A percentile compares a stretch with the other conserved stretches of the same genome.
phyloP scores from a whole-genome alignment of 2,113 vertebrate species.

The Pelodiscus sinensis region DNA sequence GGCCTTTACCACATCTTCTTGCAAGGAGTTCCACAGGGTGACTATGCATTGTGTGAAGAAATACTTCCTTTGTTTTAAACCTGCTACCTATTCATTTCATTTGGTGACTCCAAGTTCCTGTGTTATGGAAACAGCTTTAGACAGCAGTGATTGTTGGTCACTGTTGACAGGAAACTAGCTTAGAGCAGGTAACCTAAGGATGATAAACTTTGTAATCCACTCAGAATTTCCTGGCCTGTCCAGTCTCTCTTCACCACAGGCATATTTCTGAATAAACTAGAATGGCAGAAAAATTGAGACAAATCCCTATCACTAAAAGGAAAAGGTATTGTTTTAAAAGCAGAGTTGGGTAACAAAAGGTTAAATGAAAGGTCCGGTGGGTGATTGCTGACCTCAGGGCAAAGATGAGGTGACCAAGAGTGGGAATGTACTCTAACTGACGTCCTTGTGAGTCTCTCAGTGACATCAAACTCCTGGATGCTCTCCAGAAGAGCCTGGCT shows the following conservation, averaged over 20 bases:
- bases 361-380: slow-evolving; percentile 31
- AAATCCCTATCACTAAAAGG: neutral
- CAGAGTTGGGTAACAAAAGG: neutral
- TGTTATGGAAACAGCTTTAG: too few species aligned
- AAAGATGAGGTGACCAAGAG: slow-evolving; percentile 21
- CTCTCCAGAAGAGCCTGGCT: slow-evolving; percentile 51
- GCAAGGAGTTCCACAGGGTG: too few species aligned
- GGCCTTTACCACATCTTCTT: too few species aligned
- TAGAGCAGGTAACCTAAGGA: neutral
- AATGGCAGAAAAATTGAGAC: neutral
- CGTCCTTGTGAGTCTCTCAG: neutral
- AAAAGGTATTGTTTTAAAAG: accelerated
- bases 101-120: too few species aligned
- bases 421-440: slow-evolving; percentile 48
- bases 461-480: slow-evolving; percentile 69
- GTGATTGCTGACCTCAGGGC: neutral
- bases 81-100: too few species aligned
- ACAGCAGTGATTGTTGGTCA: neutral
- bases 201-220: neutral
- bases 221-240: neutral
- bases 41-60: too few species aligned
- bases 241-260: neutral
- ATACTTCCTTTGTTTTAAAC: too few species aligned
- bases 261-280: neutral
- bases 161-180: neutral